These are phyloP conservation scores for Argyresthia goedartella DNA, from an alignment of 2,888 invertebrate genomes.

Conservation along the genomic window DNA sequence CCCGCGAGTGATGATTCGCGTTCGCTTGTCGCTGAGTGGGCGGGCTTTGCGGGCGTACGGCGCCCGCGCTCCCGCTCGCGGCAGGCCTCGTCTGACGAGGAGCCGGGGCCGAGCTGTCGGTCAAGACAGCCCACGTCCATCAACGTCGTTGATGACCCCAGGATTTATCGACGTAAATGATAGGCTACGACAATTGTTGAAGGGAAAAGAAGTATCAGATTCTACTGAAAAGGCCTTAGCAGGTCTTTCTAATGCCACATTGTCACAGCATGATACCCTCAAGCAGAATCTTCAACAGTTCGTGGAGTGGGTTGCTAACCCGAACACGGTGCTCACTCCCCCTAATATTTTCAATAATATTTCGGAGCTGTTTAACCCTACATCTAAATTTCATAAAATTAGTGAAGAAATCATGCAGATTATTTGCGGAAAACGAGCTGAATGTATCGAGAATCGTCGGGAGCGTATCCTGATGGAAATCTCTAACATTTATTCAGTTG, in stretches of 20 bases:
- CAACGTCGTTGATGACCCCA: not conserved
- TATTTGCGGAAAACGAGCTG: conserved; percentile 10
- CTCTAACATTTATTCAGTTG: no score
- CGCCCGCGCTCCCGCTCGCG: not conserved
- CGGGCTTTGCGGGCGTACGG: not conserved
- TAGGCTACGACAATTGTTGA: conserved; percentile 8
- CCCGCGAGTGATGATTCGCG: not conserved
- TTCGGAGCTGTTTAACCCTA: conserved; percentile 5
- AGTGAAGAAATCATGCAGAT: conserved; percentile 10
- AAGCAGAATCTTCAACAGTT: conserved; percentile 6
- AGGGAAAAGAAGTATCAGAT: conserved; percentile 5
- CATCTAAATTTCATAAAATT: conserved; percentile 7
- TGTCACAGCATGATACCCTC: conserved; percentile 5
- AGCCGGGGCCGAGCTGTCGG: not conserved
- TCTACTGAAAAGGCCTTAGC: conserved; percentile 4
- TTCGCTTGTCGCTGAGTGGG: not conserved
- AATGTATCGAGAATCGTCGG: conserved; percentile 9
- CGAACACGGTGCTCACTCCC: conserved; percentile 1
- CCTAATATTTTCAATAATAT: conserved; percentile 8
- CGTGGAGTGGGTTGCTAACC: conserved; percentile 5
- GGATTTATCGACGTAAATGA: conserved; percentile 7
- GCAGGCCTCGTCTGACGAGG: not conserved
- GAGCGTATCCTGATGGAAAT: conserved; percentile 10
- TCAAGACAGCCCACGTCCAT: not conserved
- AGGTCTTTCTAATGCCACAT: conserved; percentile 4